Percentiles rank a stretch among this genome's conserved stretches.
Evolutionary conservation across 2,797 vertebrate genomes (phyloP).

Genomic region (Paedocypris micromegethes): DNA sequence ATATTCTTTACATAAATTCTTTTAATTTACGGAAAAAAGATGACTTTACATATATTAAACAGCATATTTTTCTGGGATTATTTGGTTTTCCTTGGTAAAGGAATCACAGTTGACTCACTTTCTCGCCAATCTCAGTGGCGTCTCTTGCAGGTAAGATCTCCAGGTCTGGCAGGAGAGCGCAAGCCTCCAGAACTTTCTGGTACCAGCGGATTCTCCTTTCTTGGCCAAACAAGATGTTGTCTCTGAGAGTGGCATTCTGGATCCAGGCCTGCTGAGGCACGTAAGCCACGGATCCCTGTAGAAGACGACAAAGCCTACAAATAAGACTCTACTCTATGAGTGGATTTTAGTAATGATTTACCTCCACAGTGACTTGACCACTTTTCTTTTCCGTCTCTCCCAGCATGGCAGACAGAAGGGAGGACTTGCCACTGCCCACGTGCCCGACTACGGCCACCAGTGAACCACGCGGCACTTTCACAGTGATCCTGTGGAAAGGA

Average conservation of each 20-base stretch:
- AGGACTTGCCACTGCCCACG: constrained; percentile 81
- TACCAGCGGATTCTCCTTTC: constrained; percentile 66
- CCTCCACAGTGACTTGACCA: constrained; percentile 61
- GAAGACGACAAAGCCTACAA: constrained; percentile 1
- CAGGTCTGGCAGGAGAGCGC: constrained; percentile 72
- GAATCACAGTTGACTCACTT: constrained; percentile 56
- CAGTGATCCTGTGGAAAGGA: constrained; percentile 67
- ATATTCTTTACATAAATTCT: no score
- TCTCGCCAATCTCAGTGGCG: constrained; percentile 74
- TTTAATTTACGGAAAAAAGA: background rate
- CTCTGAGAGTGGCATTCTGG: constrained; percentile 71
- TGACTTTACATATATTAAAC: background rate
- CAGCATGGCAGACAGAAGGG: constrained; percentile 72
- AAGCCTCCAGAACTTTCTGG: constrained; percentile 67
- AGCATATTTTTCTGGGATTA: background rate
- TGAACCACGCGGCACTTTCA: constrained; percentile 64
- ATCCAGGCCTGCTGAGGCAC: constrained; percentile 81
- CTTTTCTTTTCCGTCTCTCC: constrained; percentile 69
- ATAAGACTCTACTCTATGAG: no score
- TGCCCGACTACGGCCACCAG: constrained; percentile 76
- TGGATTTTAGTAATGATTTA: constrained; percentile 40
- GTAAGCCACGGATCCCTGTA: constrained; percentile 71
- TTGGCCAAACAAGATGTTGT: constrained; percentile 73
- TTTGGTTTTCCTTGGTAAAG: background rate
- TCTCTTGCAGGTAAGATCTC: constrained; percentile 67